phyloP scores from a whole-genome alignment of 2,113 vertebrate species.

The Mustelus asterias region DNA sequence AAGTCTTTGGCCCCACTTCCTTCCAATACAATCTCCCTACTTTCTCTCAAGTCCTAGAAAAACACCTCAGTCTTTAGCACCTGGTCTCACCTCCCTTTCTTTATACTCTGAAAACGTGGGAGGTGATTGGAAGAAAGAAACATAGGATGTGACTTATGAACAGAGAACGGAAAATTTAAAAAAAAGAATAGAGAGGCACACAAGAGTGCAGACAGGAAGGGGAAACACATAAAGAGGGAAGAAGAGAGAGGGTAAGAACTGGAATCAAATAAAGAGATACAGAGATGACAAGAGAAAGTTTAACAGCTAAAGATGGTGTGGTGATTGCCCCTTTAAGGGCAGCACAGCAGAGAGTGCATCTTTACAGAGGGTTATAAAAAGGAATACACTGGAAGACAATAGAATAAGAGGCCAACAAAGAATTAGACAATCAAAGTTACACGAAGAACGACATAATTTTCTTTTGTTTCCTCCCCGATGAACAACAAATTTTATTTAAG shows the following conservation, averaged over 20 bases:
- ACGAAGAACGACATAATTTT: background rate
- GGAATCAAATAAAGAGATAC: background rate
- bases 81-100: background rate
- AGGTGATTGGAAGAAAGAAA: too few species aligned
- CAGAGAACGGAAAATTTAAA: background rate
- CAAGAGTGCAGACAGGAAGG: background rate
- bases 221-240: background rate
- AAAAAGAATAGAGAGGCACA: background rate
- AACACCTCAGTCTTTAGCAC: background rate
- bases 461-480: background rate
- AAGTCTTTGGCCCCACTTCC: background rate
- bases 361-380: background rate
- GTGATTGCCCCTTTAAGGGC: too few species aligned
- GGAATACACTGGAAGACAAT: background rate
- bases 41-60: background rate
- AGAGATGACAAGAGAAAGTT: background rate
- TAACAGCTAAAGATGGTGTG: background rate
- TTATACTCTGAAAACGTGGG: background rate
- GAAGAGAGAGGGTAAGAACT: too few species aligned
- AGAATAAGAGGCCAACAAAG: background rate
- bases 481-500: background rate
- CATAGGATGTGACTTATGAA: background rate
- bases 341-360: too few species aligned
- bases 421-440: background rate
- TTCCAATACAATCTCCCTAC: background rate